Conservation (phyloP, 2,113 vertebrate genomes). For the Felis catus region F.catus_Fca126_mat1.0 CM031426.1:7124001-7124500, state of each 20-base stretch:
- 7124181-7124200: not conserved
- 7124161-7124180: not conserved
- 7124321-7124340: fast-evolving
- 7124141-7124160: not conserved
- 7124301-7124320: no score
- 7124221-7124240: not conserved
- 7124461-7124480: not conserved
- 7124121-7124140: not conserved
- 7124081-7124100: not conserved
- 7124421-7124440: not conserved
- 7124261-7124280: not conserved
- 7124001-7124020: fast-evolving
- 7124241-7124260: fast-evolving
- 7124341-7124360: no score
- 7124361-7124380: not conserved
- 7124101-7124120: not conserved
- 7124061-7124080: not conserved
- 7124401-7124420: not conserved
- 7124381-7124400: not conserved
- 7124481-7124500: fast-evolving
- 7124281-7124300: not conserved
- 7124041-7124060: fast-evolving
- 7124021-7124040: not conserved
- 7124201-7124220: not conserved
- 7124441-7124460: not conserved